These are phyloP conservation scores for Limanda limanda DNA, from an alignment of 2,113 vertebrate genomes.

Conservation along the genomic window DNA sequence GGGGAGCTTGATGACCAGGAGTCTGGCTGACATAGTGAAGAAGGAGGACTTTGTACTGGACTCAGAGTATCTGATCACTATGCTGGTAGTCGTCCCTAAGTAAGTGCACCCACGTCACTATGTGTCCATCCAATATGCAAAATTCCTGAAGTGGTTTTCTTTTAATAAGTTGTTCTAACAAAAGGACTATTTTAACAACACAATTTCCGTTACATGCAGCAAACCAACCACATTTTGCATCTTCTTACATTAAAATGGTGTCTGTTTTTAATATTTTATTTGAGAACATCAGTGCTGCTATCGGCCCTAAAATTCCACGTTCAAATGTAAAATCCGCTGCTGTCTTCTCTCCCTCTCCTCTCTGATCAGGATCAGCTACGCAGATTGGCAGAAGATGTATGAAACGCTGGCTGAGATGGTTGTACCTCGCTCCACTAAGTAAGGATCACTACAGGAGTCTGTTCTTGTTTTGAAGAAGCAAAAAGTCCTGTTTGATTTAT, in stretches of 20 bases:
- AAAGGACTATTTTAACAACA: too few relatives aligned
- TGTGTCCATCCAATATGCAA: neutral
- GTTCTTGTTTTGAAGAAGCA: neutral
- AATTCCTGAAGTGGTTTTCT: too few relatives aligned
- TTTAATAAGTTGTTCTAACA: too few relatives aligned
- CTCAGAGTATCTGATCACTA: conserved; percentile 96
- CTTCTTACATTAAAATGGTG: too few relatives aligned
- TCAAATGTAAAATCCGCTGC: neutral
- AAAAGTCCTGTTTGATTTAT: neutral
- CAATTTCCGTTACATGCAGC: neutral
- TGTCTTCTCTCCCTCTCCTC: neutral
- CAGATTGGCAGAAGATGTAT: conserved; percentile 96
- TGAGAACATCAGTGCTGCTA: too few relatives aligned
- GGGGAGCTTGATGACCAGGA: conserved; percentile 96
- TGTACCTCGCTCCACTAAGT: conserved; percentile 98
- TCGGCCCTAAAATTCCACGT: too few relatives aligned
- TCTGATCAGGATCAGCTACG: conserved; percentile 85
- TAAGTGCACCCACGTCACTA: conserved; percentile 75
- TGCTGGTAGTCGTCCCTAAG: conserved; percentile 98
- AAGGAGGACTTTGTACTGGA: conserved; percentile 99
- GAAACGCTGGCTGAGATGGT: conserved; percentile 98
- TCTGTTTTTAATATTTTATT: too few relatives aligned
- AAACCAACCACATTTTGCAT: too few relatives aligned
- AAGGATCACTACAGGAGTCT: conserved; percentile 62
- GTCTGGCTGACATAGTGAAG: conserved; percentile 97